These are phyloP conservation scores for Oreochromis mossambicus DNA, from an alignment of 2,797 vertebrate genomes.

Conservation along the genomic window DNA sequence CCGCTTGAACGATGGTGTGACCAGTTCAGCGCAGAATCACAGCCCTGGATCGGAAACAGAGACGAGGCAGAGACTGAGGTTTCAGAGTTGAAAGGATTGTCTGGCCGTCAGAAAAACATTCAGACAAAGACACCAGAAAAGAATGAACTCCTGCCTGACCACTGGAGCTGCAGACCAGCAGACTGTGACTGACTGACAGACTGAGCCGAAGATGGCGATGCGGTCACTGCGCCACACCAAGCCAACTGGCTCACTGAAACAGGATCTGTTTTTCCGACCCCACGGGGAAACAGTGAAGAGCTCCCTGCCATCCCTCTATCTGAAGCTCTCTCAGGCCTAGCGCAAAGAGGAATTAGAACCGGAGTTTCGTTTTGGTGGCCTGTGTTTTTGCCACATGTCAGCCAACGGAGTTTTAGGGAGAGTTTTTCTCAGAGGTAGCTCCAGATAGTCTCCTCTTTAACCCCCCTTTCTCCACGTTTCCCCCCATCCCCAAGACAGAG, in stretches of 20 bases:
- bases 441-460: constrained; percentile 61
- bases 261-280: constrained; percentile 53
- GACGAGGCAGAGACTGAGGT: constrained; percentile 13
- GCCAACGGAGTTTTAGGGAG: constrained; percentile 56
- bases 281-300: constrained; percentile 32
- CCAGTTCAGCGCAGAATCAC: constrained; percentile 51
- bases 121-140: constrained; percentile 42
- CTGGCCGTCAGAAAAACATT: constrained; percentile 44
- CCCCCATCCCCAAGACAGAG: constrained; percentile 24
- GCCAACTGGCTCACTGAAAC: constrained; percentile 62
- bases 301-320: constrained; percentile 47
- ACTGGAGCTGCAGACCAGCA: constrained; percentile 45
- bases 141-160: constrained; percentile 58
- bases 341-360: constrained; percentile 30
- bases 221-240: constrained; percentile 60
- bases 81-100: constrained; percentile 47
- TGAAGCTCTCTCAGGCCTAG: constrained; percentile 40
- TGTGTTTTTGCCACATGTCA: constrained; percentile 36
- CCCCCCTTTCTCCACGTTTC: not conserved
- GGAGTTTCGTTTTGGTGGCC: constrained; percentile 34
- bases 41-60: constrained; percentile 60
- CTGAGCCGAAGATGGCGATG: constrained; percentile 48
- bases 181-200: constrained; percentile 71
- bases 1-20: constrained; percentile 41
- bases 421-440: constrained; percentile 62